These are phyloP conservation scores for Nowickia ferox DNA, from an alignment of 2,888 invertebrate genomes.

Conservation along the genomic window DNA sequence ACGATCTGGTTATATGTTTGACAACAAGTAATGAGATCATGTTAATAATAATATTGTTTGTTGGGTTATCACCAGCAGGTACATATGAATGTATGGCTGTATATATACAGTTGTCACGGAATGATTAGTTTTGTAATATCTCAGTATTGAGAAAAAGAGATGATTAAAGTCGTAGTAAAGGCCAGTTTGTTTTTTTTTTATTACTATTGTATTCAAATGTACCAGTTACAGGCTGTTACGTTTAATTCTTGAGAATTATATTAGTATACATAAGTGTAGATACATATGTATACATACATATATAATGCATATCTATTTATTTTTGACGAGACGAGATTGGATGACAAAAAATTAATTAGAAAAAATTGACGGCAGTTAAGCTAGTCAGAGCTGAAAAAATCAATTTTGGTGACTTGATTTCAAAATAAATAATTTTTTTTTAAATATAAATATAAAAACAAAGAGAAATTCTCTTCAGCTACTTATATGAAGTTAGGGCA, in stretches of 20 bases:
- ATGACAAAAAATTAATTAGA: constrained; percentile 10
- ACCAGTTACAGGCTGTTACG: constrained; percentile 55
- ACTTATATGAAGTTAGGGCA: no score
- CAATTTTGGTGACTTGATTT: background rate
- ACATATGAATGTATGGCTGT: background rate
- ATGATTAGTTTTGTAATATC: constrained; percentile 41
- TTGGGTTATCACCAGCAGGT: background rate
- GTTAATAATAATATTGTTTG: background rate
- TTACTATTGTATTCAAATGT: constrained; percentile 32
- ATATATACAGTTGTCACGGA: constrained; percentile 18
- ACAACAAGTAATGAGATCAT: background rate
- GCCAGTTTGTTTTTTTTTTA: constrained; percentile 4
- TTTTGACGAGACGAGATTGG: background rate
- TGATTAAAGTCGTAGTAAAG: constrained; percentile 25
- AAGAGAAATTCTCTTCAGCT: no score
- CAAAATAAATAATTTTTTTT: no score
- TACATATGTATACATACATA: background rate
- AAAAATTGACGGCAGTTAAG: constrained; percentile 3
- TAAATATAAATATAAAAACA: no score
- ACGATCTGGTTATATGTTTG: background rate
- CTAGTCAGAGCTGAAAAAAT: constrained; percentile 1
- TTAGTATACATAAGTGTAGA: no score
- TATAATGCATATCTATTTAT: constrained; percentile 5
- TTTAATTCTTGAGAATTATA: constrained; percentile 22
- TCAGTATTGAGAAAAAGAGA: constrained; percentile 2